Evolutionary conservation across 2,113 vertebrate genomes (phyloP).

Genomic region (Edolisoma coerulescens): DNA sequence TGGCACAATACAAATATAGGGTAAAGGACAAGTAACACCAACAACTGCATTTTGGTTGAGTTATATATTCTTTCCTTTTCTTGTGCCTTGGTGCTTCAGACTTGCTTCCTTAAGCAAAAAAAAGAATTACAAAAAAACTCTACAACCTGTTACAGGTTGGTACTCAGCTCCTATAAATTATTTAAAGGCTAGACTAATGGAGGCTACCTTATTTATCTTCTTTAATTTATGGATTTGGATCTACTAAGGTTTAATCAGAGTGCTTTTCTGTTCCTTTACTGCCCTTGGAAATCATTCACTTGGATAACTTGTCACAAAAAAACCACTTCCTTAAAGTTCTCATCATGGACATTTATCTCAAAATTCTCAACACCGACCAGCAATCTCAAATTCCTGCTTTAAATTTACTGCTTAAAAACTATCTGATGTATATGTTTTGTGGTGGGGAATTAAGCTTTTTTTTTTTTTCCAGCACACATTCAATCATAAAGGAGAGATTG

Average conservation of each 20-base stretch:
- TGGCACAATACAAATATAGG: not conserved
- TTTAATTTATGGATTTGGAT: not conserved
- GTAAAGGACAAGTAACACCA: not conserved
- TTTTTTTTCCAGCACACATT: not conserved
- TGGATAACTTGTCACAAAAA: not conserved
- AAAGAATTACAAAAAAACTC: too few species aligned
- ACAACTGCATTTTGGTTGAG: not conserved
- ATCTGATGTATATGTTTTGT: not conserved
- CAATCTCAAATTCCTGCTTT: not conserved
- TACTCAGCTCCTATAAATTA: not conserved
- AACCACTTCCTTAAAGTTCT: not conserved
- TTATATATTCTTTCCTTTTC: not conserved
- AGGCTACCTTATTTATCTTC: not conserved
- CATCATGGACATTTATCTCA: not conserved
- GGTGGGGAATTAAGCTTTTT: not conserved
- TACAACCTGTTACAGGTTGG: not conserved
- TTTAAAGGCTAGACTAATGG: not conserved
- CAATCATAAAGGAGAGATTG: not conserved
- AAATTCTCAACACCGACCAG: not conserved
- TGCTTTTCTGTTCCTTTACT: not conserved
- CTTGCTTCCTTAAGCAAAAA: not conserved
- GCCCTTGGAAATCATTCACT: constrained; percentile 37
- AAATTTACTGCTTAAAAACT: not conserved
- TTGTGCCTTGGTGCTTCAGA: not conserved
- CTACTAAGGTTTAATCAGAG: constrained; percentile 1